Conservation (phyloP, 2,113 vertebrate genomes). For the Chloebia gouldiae region DNA sequence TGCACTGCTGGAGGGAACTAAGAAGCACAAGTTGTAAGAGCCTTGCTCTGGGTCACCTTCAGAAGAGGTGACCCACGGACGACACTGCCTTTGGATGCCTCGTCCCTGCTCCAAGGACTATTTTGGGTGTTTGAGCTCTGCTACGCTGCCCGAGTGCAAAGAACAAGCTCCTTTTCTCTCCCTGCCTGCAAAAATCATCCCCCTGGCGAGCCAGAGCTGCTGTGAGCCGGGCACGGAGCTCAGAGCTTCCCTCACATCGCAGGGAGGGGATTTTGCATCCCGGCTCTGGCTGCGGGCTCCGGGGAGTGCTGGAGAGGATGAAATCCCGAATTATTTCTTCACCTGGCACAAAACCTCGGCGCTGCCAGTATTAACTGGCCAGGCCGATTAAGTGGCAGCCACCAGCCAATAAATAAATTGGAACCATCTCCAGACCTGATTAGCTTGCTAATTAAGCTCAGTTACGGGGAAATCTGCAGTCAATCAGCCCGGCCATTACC, state of each 20-base stretch:
- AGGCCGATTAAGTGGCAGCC: conserved; percentile 43
- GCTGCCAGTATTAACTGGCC: not conserved
- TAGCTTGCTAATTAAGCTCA: conserved; percentile 67
- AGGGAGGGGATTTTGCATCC: not conserved
- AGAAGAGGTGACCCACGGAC: not conserved
- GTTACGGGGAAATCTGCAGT: conserved; percentile 63
- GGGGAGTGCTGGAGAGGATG: not conserved
- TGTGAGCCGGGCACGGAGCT: not conserved
- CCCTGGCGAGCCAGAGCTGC: not conserved
- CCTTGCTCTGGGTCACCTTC: not conserved
- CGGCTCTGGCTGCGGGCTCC: not conserved
- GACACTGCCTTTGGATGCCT: not conserved
- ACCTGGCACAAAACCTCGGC: not conserved
- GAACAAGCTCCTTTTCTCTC: not conserved
- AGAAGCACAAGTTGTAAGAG: not conserved
- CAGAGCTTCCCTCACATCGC: accelerated
- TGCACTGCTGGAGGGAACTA: not conserved
- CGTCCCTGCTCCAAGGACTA: not conserved
- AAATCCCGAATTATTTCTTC: not conserved
- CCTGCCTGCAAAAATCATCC: not conserved
- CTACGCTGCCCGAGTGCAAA: not conserved
- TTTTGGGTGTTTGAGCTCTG: not conserved
- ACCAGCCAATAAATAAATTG: conserved; percentile 60
- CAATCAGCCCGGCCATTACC: conserved; percentile 16
- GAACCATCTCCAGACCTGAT: conserved; percentile 60